Evolutionary conservation across 1,140 invertebrate genomes (phyloP), one percentile per base, ranked within the genome.

Genomic region (Palaemon carinicauda): DNA sequence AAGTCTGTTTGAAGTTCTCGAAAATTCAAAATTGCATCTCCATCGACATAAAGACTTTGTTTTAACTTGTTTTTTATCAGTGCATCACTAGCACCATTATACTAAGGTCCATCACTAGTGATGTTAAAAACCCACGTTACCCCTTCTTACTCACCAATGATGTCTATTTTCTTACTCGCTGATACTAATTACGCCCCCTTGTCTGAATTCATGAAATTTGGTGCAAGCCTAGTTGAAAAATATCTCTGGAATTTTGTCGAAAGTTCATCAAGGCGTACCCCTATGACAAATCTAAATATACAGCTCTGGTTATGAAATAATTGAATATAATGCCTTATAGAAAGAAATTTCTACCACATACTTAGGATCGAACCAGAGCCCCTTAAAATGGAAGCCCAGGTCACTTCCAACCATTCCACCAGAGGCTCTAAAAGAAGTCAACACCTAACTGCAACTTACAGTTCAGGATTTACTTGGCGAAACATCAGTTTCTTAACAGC

Each of bases 71-170:
- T n/a, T 51, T 78, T 78, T n/a, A 78, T 78, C 17, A 78, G 41
- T 5, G n/a, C 50, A n/a, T 78, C 75, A 78, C 75, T 78, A 19
- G 31, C 29, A 19, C 41, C 75, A 51, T 51, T 78, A n/a, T 78
- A 51, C 75, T 21, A 78, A 4, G 29, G 75, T 50, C 33, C 75
- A 78, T 78, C 75, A 14, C 31, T 51, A 51, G 75, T 19, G n/a
- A 51, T 78, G 27, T 78, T 78, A 50, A 78, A 51, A 51, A n/a
- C 52, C 75, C 75, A 78, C 19, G 10, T 78, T 50, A 78, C 29
- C 3, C 75, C 75, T 27, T 78, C n/a, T 31, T 74, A 19, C 33
- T 74, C 33, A 5, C n/a, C 71, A 74, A 27, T 74, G 4, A 15
- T 74, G 3, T 74, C n/a, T 31, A 74, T 7, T 27, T 74, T 31